These are phyloP conservation scores for Tamandua tetradactyla DNA, from an alignment of 2,797 vertebrate species.

Conservation along the genomic window DNA sequence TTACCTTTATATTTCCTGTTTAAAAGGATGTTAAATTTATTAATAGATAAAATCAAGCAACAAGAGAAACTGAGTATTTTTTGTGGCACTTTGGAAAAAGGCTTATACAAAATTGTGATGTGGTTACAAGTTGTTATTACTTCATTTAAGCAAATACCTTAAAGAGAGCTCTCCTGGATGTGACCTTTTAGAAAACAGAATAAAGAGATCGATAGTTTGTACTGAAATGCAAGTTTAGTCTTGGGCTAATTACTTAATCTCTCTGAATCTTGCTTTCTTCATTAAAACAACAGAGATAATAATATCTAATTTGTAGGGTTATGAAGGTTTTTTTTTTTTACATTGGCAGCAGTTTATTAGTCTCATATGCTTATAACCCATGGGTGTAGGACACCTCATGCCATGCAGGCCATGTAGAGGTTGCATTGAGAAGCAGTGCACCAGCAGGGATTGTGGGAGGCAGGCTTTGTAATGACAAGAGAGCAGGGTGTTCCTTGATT, in stretches of 20 bases:
- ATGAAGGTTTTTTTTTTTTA: too few species aligned
- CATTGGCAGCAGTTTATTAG: too few species aligned
- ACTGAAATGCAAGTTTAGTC: conserved; percentile 13
- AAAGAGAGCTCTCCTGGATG: background rate
- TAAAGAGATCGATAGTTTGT: background rate
- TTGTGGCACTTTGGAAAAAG: background rate
- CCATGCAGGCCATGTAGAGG: too few species aligned
- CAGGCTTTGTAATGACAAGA: too few species aligned
- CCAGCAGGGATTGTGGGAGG: too few species aligned
- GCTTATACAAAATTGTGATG: background rate
- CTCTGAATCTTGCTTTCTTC: conserved; percentile 35
- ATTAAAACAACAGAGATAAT: background rate
- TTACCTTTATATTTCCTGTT: background rate
- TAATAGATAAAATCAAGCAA: background rate
- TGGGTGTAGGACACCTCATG: too few species aligned
- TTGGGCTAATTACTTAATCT: background rate
- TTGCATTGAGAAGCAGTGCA: too few species aligned
- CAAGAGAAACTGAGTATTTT: background rate
- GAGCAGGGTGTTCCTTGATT: too few species aligned
- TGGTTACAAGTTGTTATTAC: background rate
- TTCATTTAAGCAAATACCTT: background rate
- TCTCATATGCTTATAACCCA: too few species aligned
- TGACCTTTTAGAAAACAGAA: background rate
- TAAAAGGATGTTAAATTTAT: background rate
- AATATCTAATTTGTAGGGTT: background rate